Percentiles rank a stretch among this genome's conserved stretches.
phyloP scores from a whole-genome alignment of 2,888 invertebrate species.

The Erebia aethiops region DNA sequence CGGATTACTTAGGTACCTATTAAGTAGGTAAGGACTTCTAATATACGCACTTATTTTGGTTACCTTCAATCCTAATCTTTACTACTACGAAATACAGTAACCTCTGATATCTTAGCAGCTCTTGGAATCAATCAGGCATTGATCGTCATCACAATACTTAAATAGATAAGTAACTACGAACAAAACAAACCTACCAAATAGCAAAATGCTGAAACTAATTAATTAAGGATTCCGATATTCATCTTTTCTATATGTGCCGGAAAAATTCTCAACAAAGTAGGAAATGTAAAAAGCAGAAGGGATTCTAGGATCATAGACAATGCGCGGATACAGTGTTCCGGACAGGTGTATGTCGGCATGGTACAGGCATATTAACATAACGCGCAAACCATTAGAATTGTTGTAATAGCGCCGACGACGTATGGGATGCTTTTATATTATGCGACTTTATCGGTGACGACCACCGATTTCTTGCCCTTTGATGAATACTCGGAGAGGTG shows the following conservation, averaged over 20 bases:
- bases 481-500: not conserved
- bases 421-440: not conserved
- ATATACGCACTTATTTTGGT: too few relatives aligned
- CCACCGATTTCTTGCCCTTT: not conserved
- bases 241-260: slow-evolving; percentile 5
- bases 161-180: too few relatives aligned
- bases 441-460: slow-evolving; percentile 7
- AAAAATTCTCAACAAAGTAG: slow-evolving; percentile 26
- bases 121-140: too few relatives aligned
- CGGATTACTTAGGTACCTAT: too few relatives aligned
- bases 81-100: too few relatives aligned
- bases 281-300: slow-evolving; percentile 35
- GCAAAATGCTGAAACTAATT: not conserved
- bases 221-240: not conserved
- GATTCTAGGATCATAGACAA: slow-evolving; percentile 64
- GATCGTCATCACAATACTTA: too few relatives aligned
- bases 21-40: too few relatives aligned
- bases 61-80: too few relatives aligned
- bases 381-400: slow-evolving; percentile 45
- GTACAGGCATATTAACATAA: slow-evolving; percentile 52
- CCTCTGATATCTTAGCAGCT: too few relatives aligned
- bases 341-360: slow-evolving; percentile 64
- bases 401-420: slow-evolving; percentile 41
- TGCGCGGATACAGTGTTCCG: slow-evolving; percentile 77
- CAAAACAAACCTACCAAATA: too few relatives aligned